Evolutionary conservation across 2,888 invertebrate species (phyloP), one percentile per base, ranked within the genome.

Genomic region (Erebia ligea): DNA sequence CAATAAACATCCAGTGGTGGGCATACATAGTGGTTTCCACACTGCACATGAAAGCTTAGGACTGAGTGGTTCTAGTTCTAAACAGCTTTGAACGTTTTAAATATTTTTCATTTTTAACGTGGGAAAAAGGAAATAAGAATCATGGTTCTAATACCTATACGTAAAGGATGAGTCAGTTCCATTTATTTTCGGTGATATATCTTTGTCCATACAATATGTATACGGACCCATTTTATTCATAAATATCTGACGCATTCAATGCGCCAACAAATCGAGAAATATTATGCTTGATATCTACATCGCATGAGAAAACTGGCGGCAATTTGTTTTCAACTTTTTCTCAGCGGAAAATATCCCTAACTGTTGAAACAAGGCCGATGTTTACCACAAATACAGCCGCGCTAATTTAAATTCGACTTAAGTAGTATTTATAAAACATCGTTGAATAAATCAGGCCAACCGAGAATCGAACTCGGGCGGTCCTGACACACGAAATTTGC

Each of bases 141-240:
- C 11, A 11, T 13, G 45, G 13, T 45, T 45, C 45, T 45, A 45
- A 45, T 45, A 45, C 13, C 13, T 45, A 13, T 45, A 45, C 45
- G 8, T 9, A n/a, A 21, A 58, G 40, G 15, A 9, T 11, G n/a
- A 65, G 17, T 17, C 52, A 65, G 8, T 65, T 40, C 54, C 64
- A 56, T 19, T 65, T 52, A 17, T 19, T 54, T 42, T 15, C 13
- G 9, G 17, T 65, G 65, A 54, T 54, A 65, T 54, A 65, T 65
- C 17, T 54, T 17, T 17, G 40, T 19, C 65, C 52, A 54, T 63
- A 63, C n/a, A 63, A 54, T 65, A 54, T 54, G 54, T 40, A 65
- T 54, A 17, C 65, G 65, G 54, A 65, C 54, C 54, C 65, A 65
- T 65, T 65, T 65, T 65, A 65, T 65, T 65, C 65, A 65, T 65